Evolutionary conservation across 2,113 vertebrate species (phyloP).

Genomic region (Chrysemys picta): DNA sequence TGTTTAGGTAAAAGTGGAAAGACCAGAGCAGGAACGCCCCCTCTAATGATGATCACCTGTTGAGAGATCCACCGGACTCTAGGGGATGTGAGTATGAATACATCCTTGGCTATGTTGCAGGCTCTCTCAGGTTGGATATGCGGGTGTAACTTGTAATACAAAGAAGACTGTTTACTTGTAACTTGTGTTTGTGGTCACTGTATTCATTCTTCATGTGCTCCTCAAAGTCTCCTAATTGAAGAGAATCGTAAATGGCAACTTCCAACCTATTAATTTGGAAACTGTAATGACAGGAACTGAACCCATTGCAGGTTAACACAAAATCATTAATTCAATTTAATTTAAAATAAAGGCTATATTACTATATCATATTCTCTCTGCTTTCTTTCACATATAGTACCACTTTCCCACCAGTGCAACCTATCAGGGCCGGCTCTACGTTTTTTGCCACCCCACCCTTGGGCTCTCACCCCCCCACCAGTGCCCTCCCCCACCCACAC

Average conservation of each 20-base stretch:
- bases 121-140: background rate
- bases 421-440: background rate
- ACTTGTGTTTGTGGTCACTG: background rate
- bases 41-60: background rate
- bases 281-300: background rate
- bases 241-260: background rate
- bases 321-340: background rate
- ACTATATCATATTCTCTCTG: background rate
- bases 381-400: background rate
- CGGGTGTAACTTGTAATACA: background rate
- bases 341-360: background rate
- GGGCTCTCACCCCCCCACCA: too few relatives aligned
- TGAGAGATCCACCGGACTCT: background rate
- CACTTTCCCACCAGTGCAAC: background rate
- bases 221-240: background rate
- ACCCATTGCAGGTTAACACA: background rate
- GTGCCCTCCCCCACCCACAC: too few relatives aligned
- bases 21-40: background rate
- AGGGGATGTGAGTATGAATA: background rate
- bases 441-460: too few relatives aligned
- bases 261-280: background rate
- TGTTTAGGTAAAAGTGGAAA: background rate
- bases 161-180: too few relatives aligned
- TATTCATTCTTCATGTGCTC: background rate
- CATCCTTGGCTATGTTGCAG: background rate